These are phyloP conservation scores for Turritopsis dohrnii DNA, from an alignment of 30 jellyfish, hydroid and myxozoan species.

Conservation along the genomic window DNA sequence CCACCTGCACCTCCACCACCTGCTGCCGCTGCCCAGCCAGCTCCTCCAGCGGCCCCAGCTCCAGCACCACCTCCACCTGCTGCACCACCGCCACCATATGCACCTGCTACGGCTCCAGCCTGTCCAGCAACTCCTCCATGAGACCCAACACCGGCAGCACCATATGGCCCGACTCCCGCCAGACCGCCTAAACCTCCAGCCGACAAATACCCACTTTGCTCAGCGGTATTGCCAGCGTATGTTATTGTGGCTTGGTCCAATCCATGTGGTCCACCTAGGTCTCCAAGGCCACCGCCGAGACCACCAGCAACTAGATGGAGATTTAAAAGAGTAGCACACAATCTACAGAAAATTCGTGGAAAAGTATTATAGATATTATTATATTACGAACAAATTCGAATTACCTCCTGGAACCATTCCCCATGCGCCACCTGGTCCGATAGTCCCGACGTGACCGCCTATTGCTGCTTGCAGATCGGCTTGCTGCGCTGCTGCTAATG, in stretches of 20 bases:
- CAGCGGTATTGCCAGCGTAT: slow-evolving; percentile 41
- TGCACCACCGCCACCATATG: slow-evolving; percentile 51
- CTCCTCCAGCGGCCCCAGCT: slow-evolving; percentile 59
- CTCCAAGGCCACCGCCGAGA: slow-evolving; percentile 41
- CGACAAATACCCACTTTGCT: slow-evolving; percentile 34
- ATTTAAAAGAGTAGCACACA: neutral
- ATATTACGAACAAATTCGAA: neutral
- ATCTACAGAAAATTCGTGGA: neutral
- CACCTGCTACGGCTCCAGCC: slow-evolving; percentile 76
- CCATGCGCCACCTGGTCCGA: slow-evolving; percentile 51
- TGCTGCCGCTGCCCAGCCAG: slow-evolving; percentile 52
- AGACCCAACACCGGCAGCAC: slow-evolving; percentile 39
- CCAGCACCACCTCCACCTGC: slow-evolving; percentile 58
- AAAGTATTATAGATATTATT: neutral
- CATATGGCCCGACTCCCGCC: slow-evolving; percentile 38
- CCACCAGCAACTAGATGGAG: slow-evolving; percentile 31
- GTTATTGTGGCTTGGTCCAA: slow-evolving; percentile 20
- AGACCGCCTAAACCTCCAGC: slow-evolving; percentile 37
- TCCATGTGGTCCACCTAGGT: slow-evolving; percentile 36
- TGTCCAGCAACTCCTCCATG: slow-evolving; percentile 81
- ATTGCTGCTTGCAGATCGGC: slow-evolving; percentile 83
- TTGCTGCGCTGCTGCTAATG: slow-evolving; percentile 76
- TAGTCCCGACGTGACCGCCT: slow-evolving; percentile 65
- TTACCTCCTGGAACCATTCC: slow-evolving; percentile 83
- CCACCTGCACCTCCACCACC: slow-evolving; percentile 61